Conservation (phyloP, 2,888 invertebrate species). For the Trisateles emortualis region DNA sequence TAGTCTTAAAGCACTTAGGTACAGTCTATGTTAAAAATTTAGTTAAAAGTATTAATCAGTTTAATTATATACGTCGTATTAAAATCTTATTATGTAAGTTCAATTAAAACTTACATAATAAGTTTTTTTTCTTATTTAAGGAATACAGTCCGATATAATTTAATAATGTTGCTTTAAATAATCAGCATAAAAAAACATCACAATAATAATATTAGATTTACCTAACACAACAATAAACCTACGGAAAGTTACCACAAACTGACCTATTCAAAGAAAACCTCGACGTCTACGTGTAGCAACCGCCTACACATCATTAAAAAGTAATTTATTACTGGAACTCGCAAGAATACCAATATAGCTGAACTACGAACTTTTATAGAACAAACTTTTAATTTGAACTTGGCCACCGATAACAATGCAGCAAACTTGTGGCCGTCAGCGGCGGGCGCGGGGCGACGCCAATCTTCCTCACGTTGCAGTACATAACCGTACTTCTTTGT, state of each 20-base stretch:
- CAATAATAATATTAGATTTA: neutral
- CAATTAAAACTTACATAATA: neutral
- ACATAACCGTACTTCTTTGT: slow-evolving; percentile 83
- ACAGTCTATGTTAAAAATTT: too few relatives aligned
- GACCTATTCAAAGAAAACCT: slow-evolving; percentile 23
- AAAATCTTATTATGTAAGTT: neutral
- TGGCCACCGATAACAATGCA: slow-evolving; percentile 78
- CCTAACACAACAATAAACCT: neutral
- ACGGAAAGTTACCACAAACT: slow-evolving; percentile 9
- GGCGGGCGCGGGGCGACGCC: slow-evolving; percentile 71
- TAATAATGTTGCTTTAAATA: too few relatives aligned
- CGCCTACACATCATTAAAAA: slow-evolving; percentile 47
- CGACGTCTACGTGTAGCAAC: slow-evolving; percentile 8
- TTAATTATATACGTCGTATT: too few relatives aligned
- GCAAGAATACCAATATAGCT: slow-evolving; percentile 54
- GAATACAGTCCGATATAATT: too few relatives aligned
- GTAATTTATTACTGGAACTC: slow-evolving; percentile 56
- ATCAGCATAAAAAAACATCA: too few relatives aligned
- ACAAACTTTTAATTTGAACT: slow-evolving; percentile 81
- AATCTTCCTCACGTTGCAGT: slow-evolving; percentile 81
- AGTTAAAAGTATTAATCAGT: neutral
- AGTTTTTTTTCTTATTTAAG: too few relatives aligned
- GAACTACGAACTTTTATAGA: slow-evolving; percentile 66
- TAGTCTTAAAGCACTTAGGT: too few relatives aligned
- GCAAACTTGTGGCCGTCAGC: slow-evolving; percentile 69